Evolutionary conservation across 1,140 invertebrate genomes (phyloP).

Genomic region (Battus philenor): DNA sequence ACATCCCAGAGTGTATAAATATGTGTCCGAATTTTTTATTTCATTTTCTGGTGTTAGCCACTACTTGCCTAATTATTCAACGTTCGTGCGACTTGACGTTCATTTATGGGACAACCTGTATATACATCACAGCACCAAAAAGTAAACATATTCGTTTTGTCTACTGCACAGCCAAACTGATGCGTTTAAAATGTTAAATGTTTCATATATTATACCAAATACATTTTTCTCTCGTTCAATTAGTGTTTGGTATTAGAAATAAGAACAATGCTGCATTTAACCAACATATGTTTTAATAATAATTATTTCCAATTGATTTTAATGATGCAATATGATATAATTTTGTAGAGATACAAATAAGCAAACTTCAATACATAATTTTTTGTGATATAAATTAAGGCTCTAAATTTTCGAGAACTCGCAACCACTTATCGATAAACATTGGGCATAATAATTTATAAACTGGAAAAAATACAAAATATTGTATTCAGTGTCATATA

Average conservation of each 20-base stretch:
- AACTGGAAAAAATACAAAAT: not conserved
- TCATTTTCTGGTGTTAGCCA: no score
- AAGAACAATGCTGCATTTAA: slow-evolving; percentile 49
- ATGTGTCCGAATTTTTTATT: no score
- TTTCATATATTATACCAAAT: slow-evolving; percentile 32
- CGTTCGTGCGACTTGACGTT: no score
- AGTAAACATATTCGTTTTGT: not conserved
- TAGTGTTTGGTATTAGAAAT: slow-evolving; percentile 42
- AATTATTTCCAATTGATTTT: not conserved
- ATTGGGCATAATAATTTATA: no score
- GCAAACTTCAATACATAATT: no score
- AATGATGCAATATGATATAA: not conserved
- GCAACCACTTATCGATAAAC: no score
- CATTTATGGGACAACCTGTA: no score
- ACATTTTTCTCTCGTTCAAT: slow-evolving; percentile 31
- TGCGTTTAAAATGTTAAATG: slow-evolving; percentile 59
- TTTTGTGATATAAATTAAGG: not conserved
- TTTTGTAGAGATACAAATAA: not conserved
- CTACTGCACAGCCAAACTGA: slow-evolving; percentile 21
- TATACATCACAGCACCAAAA: no score
- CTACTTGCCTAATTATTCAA: no score
- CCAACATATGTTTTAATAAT: slow-evolving; percentile 1
- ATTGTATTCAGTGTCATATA: no score
- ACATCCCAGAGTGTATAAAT: no score
- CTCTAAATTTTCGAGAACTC: not conserved